Conservation (phyloP, 2,797 vertebrate species). For the Micromesistius poutassou region DNA sequence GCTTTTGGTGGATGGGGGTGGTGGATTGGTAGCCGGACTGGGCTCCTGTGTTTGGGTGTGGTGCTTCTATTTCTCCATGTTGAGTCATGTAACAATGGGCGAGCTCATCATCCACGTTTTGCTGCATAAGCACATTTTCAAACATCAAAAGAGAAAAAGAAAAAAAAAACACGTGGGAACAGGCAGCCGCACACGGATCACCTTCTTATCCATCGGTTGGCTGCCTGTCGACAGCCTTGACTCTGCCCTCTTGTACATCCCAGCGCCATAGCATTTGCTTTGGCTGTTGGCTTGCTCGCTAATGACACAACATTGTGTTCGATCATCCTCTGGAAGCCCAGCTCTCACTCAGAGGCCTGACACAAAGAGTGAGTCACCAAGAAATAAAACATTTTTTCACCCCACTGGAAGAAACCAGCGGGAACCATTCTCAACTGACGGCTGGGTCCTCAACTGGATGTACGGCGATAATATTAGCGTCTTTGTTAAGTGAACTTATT, state of each 20-base stretch:
- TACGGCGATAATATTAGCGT: neutral
- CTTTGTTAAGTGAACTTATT: neutral
- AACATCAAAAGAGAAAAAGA: neutral
- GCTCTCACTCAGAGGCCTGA: conserved; percentile 28
- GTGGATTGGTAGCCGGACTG: conserved; percentile 25
- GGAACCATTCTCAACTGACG: neutral
- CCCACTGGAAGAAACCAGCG: neutral
- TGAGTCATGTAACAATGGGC: conserved; percentile 61
- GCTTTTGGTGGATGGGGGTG: conserved; percentile 36
- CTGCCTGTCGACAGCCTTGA: conserved; percentile 11
- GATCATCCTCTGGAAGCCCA: conserved; percentile 27
- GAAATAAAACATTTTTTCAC: neutral
- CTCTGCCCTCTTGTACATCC: neutral
- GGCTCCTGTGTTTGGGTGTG: conserved; percentile 54
- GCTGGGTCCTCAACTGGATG: neutral
- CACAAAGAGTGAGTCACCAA: neutral
- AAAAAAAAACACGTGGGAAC: neutral
- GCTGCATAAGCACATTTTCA: conserved; percentile 9
- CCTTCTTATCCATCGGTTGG: conserved; percentile 6
- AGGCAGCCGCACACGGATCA: conserved; percentile 10
- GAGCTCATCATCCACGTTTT: conserved; percentile 28
- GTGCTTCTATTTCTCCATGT: conserved; percentile 48
- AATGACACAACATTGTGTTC: conserved; percentile 4
- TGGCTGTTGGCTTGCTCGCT: neutral
- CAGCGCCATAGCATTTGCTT: neutral